These are phyloP conservation scores for Stratiomys singularior DNA, from an alignment of 2,888 invertebrate species.

Conservation along the genomic window DNA sequence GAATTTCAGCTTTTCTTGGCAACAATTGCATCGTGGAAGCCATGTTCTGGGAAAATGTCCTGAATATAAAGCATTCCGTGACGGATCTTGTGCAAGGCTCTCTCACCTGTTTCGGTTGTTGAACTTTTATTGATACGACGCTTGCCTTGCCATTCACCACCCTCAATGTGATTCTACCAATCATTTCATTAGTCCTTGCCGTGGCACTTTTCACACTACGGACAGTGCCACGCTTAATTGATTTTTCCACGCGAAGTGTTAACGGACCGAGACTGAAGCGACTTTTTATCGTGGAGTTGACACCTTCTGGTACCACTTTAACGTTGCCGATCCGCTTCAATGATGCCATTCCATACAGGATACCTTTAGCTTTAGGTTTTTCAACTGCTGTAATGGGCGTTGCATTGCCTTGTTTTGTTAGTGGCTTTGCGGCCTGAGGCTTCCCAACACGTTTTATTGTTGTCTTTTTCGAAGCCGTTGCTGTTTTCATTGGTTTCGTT, in stretches of 20 bases:
- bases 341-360: slow-evolving; percentile 82
- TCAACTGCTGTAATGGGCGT: slow-evolving; percentile 43
- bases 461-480: slow-evolving; percentile 58
- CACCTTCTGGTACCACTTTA: slow-evolving; percentile 79
- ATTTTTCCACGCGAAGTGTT: slow-evolving; percentile 73
- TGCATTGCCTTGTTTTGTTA: slow-evolving; percentile 52
- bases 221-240: slow-evolving; percentile 79
- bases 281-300: slow-evolving; percentile 84
- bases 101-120: slow-evolving; percentile 86
- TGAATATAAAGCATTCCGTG: background rate
- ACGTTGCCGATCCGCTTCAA: slow-evolving; percentile 84
- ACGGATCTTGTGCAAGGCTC: background rate
- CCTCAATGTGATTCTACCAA: slow-evolving; percentile 79
- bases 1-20: too few relatives aligned
- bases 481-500: slow-evolving; percentile 49
- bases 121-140: slow-evolving; percentile 83
- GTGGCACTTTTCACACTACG: slow-evolving; percentile 87
- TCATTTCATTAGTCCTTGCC: slow-evolving; percentile 88
- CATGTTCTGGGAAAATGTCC: too few relatives aligned
- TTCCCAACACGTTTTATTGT: slow-evolving; percentile 61
- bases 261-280: slow-evolving; percentile 84
- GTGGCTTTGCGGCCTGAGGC: slow-evolving; percentile 54
- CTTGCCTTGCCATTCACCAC: slow-evolving; percentile 85
- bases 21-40: too few relatives aligned
- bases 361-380: slow-evolving; percentile 73